phyloP scores from a whole-genome alignment of 2,888 invertebrate genomes.

The Melangyna quadrimaculata region DNA sequence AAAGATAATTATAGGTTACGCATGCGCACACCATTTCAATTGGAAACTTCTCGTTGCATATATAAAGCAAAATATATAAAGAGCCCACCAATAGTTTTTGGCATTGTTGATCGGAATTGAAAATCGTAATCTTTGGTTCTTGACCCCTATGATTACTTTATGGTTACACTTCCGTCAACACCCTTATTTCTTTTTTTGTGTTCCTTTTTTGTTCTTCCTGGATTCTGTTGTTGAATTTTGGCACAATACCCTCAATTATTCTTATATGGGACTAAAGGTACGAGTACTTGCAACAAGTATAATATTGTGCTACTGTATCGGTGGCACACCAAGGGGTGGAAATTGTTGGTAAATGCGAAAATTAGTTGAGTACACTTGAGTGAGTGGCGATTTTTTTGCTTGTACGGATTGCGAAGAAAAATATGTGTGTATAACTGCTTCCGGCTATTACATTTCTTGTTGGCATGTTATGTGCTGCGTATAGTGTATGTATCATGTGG shows the following conservation, averaged over 20 bases:
- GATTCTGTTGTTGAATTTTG: conserved; percentile 20
- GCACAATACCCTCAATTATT: conserved; percentile 67
- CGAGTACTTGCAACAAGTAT: conserved; percentile 61
- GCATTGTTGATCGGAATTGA: conserved; percentile 67
- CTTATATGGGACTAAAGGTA: conserved; percentile 59
- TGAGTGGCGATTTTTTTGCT: conserved; percentile 47
- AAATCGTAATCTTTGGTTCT: conserved; percentile 69
- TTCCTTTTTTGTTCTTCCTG: neutral
- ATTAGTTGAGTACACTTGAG: conserved; percentile 63
- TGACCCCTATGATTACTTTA: conserved; percentile 75
- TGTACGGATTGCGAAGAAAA: neutral
- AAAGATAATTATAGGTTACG: conserved; percentile 65
- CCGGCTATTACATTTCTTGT: conserved; percentile 60
- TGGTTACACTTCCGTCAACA: conserved; percentile 72
- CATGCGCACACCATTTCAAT: conserved; percentile 51
- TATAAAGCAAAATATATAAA: neutral
- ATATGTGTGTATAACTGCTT: conserved; percentile 42
- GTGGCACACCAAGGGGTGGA: conserved; percentile 62
- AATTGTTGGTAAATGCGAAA: conserved; percentile 49
- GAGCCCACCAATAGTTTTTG: conserved; percentile 55
- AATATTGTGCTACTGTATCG: conserved; percentile 51
- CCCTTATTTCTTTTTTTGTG: conserved; percentile 28
- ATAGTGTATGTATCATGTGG: conserved; percentile 50
- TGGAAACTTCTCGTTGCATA: conserved; percentile 2
- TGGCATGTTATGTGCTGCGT: conserved; percentile 34